Base-by-base conservation (phyloP, 2,888 invertebrate species). In the Dryomyza anilis region DNA sequence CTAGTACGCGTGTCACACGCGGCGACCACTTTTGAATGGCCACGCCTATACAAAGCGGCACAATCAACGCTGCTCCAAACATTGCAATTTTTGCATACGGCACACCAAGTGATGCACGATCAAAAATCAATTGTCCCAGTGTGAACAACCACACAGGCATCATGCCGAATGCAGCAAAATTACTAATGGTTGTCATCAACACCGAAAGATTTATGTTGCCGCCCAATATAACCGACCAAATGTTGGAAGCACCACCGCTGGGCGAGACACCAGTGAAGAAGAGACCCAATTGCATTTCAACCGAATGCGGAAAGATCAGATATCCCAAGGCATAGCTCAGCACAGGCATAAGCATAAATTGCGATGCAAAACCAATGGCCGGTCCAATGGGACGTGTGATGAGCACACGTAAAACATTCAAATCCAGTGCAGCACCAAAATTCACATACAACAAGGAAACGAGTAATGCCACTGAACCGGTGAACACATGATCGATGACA, bases 231-330 rank as follows among this genome's bases (percentile, higher is more conserved):
- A 93, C 90, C 0, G 96, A 92, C 96, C 97, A 98, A 74, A 97
- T 94, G 83, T 98, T 98, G 55, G 96, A 96, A 25, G 96, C 96
- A 0, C 97, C 98, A 0, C 98, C 95, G n/a, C 92, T 93, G 0
- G 95, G 95, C 3, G 93, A 90, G 21, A 94, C 92, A 0, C 95
- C 95, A 0, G 94, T 92, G 82, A 94, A 93, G 84, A 95, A 95
- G 82, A 96, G 86, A 3, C 95, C 95, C 71, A 96, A 81, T 53
- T 91, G 91, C 87, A 95, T 87, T 71, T 88, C 87, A 2, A 88
- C 85, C 58, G 85, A 84, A 65, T 87, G 80, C 1, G 92, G 89
- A 82, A 95, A 93, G 21, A 94, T 84, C 19, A 89, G 73, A 73
- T 87, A 86, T 0, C 92, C 93, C 16, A 94, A 81, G 0, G 85